Evolutionary conservation across 1,140 invertebrate genomes (phyloP).

Genomic region (Drusus annulatus): DNA sequence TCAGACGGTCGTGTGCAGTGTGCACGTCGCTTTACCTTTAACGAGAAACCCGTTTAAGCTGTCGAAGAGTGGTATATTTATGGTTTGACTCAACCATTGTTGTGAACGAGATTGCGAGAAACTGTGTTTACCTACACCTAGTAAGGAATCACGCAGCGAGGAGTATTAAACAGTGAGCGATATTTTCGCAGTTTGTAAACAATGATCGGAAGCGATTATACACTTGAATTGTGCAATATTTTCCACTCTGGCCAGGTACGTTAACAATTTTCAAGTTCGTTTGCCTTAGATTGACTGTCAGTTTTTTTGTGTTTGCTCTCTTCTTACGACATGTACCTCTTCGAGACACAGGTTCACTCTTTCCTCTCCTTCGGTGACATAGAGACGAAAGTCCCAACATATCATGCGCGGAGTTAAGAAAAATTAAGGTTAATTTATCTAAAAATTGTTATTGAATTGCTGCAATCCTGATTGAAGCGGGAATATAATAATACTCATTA

Average conservation of each 20-base stretch:
- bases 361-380: too few species aligned
- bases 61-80: too few species aligned
- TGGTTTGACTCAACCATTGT: background rate
- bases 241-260: constrained; percentile 90
- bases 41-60: too few species aligned
- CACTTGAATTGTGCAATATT: constrained; percentile 89
- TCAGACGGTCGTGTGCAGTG: background rate
- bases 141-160: background rate
- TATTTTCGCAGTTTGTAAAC: background rate
- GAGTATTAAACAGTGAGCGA: constrained; percentile 55
- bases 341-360: too few species aligned
- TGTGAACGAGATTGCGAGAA: background rate
- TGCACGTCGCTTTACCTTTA: background rate
- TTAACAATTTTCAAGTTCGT: background rate
- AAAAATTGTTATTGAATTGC: too few species aligned
- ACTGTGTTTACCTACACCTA: background rate
- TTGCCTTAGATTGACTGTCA: background rate
- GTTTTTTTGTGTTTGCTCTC: too few species aligned
- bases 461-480: too few species aligned
- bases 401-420: too few species aligned
- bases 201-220: constrained; percentile 87
- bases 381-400: too few species aligned
- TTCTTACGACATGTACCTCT: too few species aligned
- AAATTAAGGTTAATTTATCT: too few species aligned
- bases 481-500: too few species aligned